Conservation (phyloP, 2,797 vertebrate species). For the Cynodonichthys magdalenae region DNA sequence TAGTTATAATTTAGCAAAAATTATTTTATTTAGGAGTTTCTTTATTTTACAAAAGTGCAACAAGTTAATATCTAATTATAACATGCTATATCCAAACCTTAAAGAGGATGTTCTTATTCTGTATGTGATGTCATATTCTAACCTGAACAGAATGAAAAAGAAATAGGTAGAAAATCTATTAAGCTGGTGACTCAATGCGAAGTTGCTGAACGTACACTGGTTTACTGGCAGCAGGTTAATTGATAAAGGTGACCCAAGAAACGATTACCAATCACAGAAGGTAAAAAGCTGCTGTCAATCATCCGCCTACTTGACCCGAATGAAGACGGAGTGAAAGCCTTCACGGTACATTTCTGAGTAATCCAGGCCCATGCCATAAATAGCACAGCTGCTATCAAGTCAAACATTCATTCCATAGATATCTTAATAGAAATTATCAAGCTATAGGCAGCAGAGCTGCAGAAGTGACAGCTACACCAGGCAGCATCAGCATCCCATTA, state of each 20-base stretch:
- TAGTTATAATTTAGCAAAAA: neutral
- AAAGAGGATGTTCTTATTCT: neutral
- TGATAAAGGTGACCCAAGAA: conserved; percentile 72
- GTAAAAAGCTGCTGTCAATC: conserved; percentile 75
- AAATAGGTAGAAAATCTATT: conserved; percentile 36
- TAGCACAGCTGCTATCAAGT: conserved; percentile 49
- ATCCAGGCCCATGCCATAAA: conserved; percentile 48
- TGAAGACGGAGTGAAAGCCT: conserved; percentile 35
- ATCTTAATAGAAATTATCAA: conserved; percentile 67
- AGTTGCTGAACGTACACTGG: conserved; percentile 48
- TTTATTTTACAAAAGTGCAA: neutral
- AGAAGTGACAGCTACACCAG: conserved; percentile 49
- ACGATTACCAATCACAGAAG: conserved; percentile 74
- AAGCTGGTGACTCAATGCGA: conserved; percentile 26
- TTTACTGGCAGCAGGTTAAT: conserved; percentile 67
- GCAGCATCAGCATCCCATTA: conserved; percentile 84
- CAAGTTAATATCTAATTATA: neutral
- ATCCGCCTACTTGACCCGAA: conserved; percentile 66
- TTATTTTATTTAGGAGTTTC: neutral
- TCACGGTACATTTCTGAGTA: conserved; percentile 76
- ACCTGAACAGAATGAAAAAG: neutral
- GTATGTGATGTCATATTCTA: neutral
- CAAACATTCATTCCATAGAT: conserved; percentile 55
- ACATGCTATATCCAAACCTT: neutral
- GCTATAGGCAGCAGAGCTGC: conserved; percentile 39